Evolutionary conservation across 1,140 invertebrate species (phyloP), one percentile per base, ranked within the genome.

Genomic region (Harpegnathos saltator): DNA sequence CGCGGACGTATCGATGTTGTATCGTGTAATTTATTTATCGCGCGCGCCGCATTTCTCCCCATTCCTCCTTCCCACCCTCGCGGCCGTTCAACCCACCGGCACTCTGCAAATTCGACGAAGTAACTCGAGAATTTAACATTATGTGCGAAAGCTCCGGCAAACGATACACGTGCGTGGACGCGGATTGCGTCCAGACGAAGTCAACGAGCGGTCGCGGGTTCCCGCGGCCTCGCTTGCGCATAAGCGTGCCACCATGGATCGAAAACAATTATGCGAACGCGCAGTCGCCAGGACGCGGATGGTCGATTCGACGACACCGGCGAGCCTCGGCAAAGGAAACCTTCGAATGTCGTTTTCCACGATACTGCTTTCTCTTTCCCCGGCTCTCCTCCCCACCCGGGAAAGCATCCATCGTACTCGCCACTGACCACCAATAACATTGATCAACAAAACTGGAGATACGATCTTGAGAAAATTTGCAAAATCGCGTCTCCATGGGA

Each of bases 401-500:
- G 15, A n/a, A 19, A 54, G n/a, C 75, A 69, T 80, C 19, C 44
- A 58, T 80, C 50, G 22, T 9, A 33, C 5, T 69, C 65, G 17
- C 29, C 63, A 48, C 58, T 59, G 65, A 80, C 71, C 65, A 48
- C 54, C 33, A 69, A 80, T 80, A 48, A 71, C 62, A 71, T 80
- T 80, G 59, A 80, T 80, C 75, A 80, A 80, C 63, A 69, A 78
- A 50, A 33, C n/a, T n/a, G n/a, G n/a, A n/a, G n/a, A n/a, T n/a
- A n/a, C n/a, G n/a, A n/a, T n/a, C n/a, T n/a, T n/a, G n/a, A n/a
- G n/a, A n/a, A n/a, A n/a, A n/a, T n/a, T n/a, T n/a, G n/a, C n/a
- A n/a, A n/a, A n/a, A n/a, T n/a, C n/a, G n/a, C n/a, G n/a, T n/a
- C n/a, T n/a, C n/a, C n/a, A n/a, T n/a, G n/a, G n/a, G n/a, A n/a